These are phyloP conservation scores for Atrichornis clamosus DNA, from an alignment of 2,113 vertebrate genomes.

Conservation along the genomic window DNA sequence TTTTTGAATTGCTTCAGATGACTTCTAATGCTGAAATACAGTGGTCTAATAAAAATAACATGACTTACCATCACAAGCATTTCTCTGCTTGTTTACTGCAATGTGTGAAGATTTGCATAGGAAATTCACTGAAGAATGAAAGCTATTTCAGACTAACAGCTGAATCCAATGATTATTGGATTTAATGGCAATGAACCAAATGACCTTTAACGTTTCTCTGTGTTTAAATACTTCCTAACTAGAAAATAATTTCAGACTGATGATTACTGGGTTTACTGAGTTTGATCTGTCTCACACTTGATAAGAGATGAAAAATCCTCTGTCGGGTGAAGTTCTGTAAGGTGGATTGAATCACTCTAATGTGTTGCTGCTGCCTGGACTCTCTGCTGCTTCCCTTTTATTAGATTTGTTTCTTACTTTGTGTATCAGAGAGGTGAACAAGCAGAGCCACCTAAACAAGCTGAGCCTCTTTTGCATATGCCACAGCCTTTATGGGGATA, in stretches of 20 bases:
- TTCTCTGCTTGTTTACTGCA: neutral
- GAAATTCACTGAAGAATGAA: neutral
- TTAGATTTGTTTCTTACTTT: neutral
- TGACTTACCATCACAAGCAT: neutral
- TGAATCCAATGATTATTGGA: neutral
- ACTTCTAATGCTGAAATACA: neutral
- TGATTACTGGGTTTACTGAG: neutral
- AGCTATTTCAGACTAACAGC: neutral
- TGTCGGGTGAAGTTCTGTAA: neutral
- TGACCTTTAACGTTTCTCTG: neutral
- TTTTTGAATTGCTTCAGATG: neutral
- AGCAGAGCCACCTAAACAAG: neutral
- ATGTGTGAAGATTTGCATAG: neutral
- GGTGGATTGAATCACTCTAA: neutral
- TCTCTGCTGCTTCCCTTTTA: neutral
- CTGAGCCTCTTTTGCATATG: neutral
- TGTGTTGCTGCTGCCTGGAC: neutral
- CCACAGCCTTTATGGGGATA: neutral
- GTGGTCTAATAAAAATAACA: neutral
- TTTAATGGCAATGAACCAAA: neutral
- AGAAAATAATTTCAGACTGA: neutral
- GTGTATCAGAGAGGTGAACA: neutral
- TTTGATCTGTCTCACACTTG: neutral
- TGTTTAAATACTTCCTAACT: neutral
- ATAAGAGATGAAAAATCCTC: neutral